Conservation (phyloP, 64 coral and sea anemone genomes). For the Pocillopora verrucosa region DNA sequence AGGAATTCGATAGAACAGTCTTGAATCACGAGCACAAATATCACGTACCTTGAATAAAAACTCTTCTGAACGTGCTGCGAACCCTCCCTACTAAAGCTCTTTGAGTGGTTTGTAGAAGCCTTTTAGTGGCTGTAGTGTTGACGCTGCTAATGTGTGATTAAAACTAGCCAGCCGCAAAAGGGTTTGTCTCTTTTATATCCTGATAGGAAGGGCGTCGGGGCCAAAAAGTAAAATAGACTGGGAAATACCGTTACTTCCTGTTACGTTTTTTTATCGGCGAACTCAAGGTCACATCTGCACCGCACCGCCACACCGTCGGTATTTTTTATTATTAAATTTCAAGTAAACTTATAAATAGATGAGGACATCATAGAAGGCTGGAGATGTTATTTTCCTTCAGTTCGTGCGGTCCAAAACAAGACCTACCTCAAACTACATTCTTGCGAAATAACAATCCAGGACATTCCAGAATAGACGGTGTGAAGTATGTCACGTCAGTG, state of each 20-base stretch:
- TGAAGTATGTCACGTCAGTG: slow-evolving; percentile 5
- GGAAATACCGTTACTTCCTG: slow-evolving; percentile 2
- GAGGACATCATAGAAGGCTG: neutral
- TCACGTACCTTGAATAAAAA: no score
- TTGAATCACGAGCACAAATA: no score
- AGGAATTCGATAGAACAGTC: no score
- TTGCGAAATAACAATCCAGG: slow-evolving; percentile 6
- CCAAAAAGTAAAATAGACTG: neutral
- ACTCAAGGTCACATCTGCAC: neutral
- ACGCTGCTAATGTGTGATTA: neutral
- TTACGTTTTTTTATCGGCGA: neutral
- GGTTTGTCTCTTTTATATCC: neutral
- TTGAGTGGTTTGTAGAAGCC: neutral
- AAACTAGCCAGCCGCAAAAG: neutral
- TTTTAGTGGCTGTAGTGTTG: neutral
- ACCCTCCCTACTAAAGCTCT: no score
- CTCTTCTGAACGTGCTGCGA: no score
- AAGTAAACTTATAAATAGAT: slow-evolving; percentile 39
- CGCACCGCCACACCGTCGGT: neutral
- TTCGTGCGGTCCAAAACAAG: neutral
- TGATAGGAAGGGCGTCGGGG: neutral
- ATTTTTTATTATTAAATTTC: slow-evolving; percentile 13
- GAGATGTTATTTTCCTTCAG: neutral
- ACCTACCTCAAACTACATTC: neutral
- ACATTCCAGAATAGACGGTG: slow-evolving; percentile 1